Conservation (phyloP, 2,888 invertebrate genomes). For the Mycogona germanica region DNA sequence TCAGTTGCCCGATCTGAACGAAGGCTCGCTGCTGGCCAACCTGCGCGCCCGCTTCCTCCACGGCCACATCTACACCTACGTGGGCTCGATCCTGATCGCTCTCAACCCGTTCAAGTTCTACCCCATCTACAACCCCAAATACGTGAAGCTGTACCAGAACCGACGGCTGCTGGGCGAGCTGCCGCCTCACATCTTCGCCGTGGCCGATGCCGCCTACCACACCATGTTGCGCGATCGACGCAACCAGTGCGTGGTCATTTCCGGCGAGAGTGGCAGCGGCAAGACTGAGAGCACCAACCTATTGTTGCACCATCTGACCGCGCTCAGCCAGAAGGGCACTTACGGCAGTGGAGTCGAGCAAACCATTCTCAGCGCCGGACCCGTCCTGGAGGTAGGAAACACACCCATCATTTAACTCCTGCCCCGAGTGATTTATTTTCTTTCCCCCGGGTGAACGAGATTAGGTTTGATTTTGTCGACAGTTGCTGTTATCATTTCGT, state of each 20-base stretch:
- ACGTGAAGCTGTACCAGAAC: conserved; percentile 90
- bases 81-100: conserved; percentile 88
- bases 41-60: conserved; percentile 74
- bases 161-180: conserved; percentile 76
- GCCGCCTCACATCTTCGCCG: conserved; percentile 94
- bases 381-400: conserved; percentile 73
- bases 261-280: conserved; percentile 89
- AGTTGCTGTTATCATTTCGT: too few relatives aligned
- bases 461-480: too few relatives aligned
- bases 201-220: conserved; percentile 87
- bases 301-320: conserved; percentile 85
- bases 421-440: too few relatives aligned
- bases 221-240: conserved; percentile 82
- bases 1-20: conserved; percentile 88
- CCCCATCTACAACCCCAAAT: conserved; percentile 96
- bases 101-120: conserved; percentile 73
- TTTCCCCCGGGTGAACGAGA: too few relatives aligned
- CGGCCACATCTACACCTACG: conserved; percentile 92
- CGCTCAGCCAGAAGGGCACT: conserved; percentile 85
- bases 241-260: conserved; percentile 91
- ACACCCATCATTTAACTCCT: too few relatives aligned
- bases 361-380: conserved; percentile 89
- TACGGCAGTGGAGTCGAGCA: conserved; percentile 94
- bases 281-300: conserved; percentile 96
- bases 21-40: conserved; percentile 83